phyloP scores from a whole-genome alignment of 1,140 invertebrate genomes.

The Drosophila novamexicana region DNA sequence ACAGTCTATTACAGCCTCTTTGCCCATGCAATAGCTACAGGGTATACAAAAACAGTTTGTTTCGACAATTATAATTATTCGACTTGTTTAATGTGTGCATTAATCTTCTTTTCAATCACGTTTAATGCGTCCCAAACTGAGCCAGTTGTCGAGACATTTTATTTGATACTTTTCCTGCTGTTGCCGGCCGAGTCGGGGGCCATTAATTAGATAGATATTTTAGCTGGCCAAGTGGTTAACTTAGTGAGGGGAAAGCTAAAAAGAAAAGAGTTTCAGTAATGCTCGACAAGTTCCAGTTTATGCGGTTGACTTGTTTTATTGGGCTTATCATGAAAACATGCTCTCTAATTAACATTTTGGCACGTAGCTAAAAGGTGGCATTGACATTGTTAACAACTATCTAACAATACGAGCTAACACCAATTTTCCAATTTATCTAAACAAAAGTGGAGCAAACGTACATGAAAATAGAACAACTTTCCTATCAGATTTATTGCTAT shows the following conservation, averaged over 20 bases:
- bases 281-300: constrained; percentile 9
- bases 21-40: background rate
- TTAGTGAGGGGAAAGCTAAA: constrained; percentile 32
- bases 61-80: constrained; percentile 8
- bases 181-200: constrained; percentile 4
- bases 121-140: constrained; percentile 27
- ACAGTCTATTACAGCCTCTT: background rate
- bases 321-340: constrained; percentile 22
- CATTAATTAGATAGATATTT: constrained; percentile 29
- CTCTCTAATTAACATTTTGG: constrained; percentile 22
- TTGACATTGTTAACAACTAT: constrained; percentile 51
- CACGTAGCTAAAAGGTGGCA: constrained; percentile 26
- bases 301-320: constrained; percentile 4
- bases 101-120: constrained; percentile 34
- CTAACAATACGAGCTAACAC: constrained; percentile 17
- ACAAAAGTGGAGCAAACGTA: constrained; percentile 28
- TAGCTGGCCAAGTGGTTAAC: constrained; percentile 1
- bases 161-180: background rate
- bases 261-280: background rate
- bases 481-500: constrained; percentile 5
- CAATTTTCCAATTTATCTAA: background rate
- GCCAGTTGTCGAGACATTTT: constrained; percentile 22
- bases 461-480: constrained; percentile 31
- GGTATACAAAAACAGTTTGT: constrained; percentile 22
- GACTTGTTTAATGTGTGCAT: constrained; percentile 24